Evolutionary conservation across 2,113 vertebrate species (phyloP), one percentile per base, ranked within the genome.

Genomic region (Nothocercus julius): DNA sequence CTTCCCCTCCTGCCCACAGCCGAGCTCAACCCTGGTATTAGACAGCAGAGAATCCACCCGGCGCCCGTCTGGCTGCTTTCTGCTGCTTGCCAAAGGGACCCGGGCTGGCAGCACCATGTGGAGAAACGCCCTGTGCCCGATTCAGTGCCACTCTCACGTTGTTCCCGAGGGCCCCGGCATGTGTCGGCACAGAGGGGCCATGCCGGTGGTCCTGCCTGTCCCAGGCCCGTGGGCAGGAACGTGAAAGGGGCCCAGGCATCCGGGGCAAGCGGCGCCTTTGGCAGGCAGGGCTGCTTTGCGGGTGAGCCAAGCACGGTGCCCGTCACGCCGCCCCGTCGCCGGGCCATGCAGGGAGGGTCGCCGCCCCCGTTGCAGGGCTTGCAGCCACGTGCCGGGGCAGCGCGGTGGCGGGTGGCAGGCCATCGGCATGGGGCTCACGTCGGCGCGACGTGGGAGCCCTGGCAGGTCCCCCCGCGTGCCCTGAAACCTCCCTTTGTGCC

Each of bases 351-450:
- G 53, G 59, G 47, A 54, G 77, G 77, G 67, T 53, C 30, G 67
- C 79, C 30, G 92, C 2, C 3, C 27, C 67, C 80, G 4, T 42
- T 47, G 47, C 79, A 9, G 70, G 72, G 85, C 24, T 54, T 28
- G 53, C 15, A 1, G 93, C 86, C 94, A 94, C 86, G 59, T 58
- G 86, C 84, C 68, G 90, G 2, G 1, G 78, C 49, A 36, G 87
- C 74, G 81, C 3, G 1, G 58, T 2, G 9, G 85, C n/a, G 15
- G 61, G 92, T 67, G 85, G 80, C 80, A 28, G n/a, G 5, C 47
- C 82, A 92, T 97, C 12, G 5, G 77, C 91, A 94, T 97, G 96
- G 91, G 76, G 92, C 91, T 94, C 96, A 96, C 94, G 87, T 95
- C 49, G 25, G 63, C 54, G 93, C 83, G 2, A 93, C 13, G 89